Base-by-base conservation (phyloP, 2,888 invertebrate genomes). In the Ariolimax columbianus region DNA sequence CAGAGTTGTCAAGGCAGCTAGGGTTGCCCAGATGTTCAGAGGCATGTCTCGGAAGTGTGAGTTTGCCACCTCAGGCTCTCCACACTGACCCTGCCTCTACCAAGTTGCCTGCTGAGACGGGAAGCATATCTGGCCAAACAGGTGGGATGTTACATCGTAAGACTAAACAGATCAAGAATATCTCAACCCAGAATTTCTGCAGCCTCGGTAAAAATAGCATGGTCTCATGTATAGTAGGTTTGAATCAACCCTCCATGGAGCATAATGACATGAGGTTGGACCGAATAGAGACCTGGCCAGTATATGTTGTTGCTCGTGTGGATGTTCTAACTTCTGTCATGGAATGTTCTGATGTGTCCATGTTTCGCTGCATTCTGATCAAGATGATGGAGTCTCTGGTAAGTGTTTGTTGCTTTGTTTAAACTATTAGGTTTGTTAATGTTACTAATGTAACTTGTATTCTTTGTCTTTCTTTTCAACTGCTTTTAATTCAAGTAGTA, bases 361-460 rank as follows among this genome's bases (percentile, higher is more conserved):
- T n/a, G 4, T 82, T 82, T 82, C 23, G 33, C 9, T 23, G n/a
- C 33, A 19, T 73, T 6, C n/a, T 82, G 26, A 55, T 59, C 14
- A 59, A 72, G 19, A 59, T 82, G 47, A 55, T 59, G 2, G 36
- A n/a, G 33, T 30, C 26, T 26, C 59, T 82, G 82, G 82, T 82
- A 59, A 59, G 82, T 51, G n/a, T 23, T 38, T 36, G n/a, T n/a
- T n/a, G n/a, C n/a, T n/a, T n/a, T n/a, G n/a, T n/a, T n/a, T n/a
- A n/a, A n/a, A n/a, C n/a, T n/a, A n/a, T n/a, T n/a, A n/a, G n/a
- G n/a, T n/a, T n/a, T n/a, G n/a, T n/a, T n/a, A n/a, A n/a, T n/a
- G n/a, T n/a, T n/a, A n/a, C n/a, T n/a, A n/a, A n/a, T n/a, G n/a
- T n/a, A n/a, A n/a, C n/a, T n/a, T n/a, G n/a, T n/a, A n/a, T n/a